Evolutionary conservation across 23 tunicate species (phyloP), one percentile per base, ranked within the genome.

Genomic region (Botrylloides violaceus): DNA sequence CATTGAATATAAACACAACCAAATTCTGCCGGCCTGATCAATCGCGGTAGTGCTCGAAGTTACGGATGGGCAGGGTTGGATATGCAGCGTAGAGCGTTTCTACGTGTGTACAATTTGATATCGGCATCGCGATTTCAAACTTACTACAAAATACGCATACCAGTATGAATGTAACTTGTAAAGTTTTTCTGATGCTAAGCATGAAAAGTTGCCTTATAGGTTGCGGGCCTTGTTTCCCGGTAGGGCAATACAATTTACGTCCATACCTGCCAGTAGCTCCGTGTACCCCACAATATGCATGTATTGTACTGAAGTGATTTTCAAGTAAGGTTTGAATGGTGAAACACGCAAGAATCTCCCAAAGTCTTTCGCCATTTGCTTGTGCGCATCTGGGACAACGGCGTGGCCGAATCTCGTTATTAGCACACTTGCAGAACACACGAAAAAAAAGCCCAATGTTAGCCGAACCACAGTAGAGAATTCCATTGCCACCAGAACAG

Each of bases 231-330:
- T n/a, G n/a, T n/a, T n/a, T n/a, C n/a, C n/a, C n/a, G n/a, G n/a
- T n/a, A n/a, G n/a, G n/a, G n/a, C n/a, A n/a, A 12, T 12, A 47
- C 15, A 47, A 47, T 12, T 12, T 23, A 58, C 29, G 4, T 4
- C 3, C 70, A 3, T 28, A 63, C 70, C 70, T 4, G 35, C 32
- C 20, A 63, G 32, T 27, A 63, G 29, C 29, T 63, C 70, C n/a
- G 70, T 63, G 36, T 63, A 63, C 3, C 70, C 70, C 4, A 63
- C 33, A 28, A 63, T 27, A 3, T 31, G 7, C 70, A 63, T 63
- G 35, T 63, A 63, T 31, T 63, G 70, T 31, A 63, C 70, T 25
- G 70, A 63, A 3, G 70, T 63, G 35, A 31, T 27, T 63, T 63
- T 63, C 34, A 63, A 25, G 35, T 27, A 63, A 23, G 7, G 3